Conservation (phyloP, 2,797 vertebrate genomes). For the Sphaeramia orbicularis region DNA sequence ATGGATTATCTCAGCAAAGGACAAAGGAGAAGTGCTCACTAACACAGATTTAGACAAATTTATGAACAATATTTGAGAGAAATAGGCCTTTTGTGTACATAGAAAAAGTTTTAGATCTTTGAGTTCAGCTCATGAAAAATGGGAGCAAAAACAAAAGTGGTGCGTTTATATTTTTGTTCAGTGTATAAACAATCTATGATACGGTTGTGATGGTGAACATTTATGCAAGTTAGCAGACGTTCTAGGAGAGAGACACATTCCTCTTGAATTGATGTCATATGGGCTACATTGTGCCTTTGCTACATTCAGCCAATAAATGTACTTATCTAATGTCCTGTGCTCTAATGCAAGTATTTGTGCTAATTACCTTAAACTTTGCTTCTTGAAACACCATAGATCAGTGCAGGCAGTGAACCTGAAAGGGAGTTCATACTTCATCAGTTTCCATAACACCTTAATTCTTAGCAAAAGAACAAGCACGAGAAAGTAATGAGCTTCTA, state of each 20-base stretch:
- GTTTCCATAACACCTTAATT: conserved; percentile 15
- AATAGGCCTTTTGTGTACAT: no score
- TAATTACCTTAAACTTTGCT: conserved; percentile 28
- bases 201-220: not conserved
- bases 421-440: conserved; percentile 29
- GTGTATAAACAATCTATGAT: no score
- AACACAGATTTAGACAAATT: no score
- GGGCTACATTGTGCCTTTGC: conserved; percentile 22
- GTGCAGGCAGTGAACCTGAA: conserved; percentile 31
- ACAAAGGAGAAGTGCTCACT: no score
- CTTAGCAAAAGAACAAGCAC: conserved; percentile 8
- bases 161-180: no score
- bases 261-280: conserved; percentile 47
- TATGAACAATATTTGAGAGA: no score
- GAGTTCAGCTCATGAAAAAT: no score
- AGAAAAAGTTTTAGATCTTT: no score
- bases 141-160: no score
- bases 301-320: conserved; percentile 20
- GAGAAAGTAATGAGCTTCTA: conserved; percentile 20
- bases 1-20: no score
- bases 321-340: conserved; percentile 37
- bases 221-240: not conserved
- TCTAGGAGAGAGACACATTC: conserved; percentile 4
- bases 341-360: conserved; percentile 15
- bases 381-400: not conserved